Percentiles rank a stretch among this genome's conserved stretches.
phyloP scores from a whole-genome alignment of 1,140 invertebrate species.

The Hylaeus volcanicus region DNA sequence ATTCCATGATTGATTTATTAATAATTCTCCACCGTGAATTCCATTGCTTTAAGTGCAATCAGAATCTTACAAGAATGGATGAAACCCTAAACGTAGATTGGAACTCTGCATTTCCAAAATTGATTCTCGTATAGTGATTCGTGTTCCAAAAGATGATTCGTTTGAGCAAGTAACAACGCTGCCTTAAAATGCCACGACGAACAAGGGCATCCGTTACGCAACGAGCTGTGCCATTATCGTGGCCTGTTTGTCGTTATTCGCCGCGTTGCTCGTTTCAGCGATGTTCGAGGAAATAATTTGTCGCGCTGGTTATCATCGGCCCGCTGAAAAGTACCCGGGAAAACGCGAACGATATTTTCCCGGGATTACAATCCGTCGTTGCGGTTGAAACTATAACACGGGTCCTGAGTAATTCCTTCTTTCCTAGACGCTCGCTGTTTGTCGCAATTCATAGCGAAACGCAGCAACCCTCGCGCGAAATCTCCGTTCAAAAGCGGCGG shows the following conservation, averaged over 20 bases:
- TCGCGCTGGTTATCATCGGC: background rate
- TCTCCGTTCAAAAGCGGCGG: constrained; percentile 1
- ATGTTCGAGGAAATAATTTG: background rate
- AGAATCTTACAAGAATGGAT: too few relatives aligned
- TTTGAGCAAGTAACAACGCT: too few relatives aligned
- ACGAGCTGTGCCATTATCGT: background rate
- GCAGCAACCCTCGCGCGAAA: background rate
- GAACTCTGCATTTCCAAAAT: too few relatives aligned
- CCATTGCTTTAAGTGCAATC: too few relatives aligned
- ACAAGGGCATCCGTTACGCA: too few relatives aligned
- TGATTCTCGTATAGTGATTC: too few relatives aligned
- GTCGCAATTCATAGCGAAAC: background rate
- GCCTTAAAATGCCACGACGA: background rate
- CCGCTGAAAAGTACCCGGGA: background rate
- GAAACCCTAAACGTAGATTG: too few relatives aligned
- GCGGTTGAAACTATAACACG: background rate
- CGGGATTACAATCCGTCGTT: background rate
- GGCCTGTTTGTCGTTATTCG: background rate
- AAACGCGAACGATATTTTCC: too few relatives aligned
- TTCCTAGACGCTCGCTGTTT: background rate
- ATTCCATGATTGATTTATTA: too few relatives aligned
- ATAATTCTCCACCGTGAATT: too few relatives aligned
- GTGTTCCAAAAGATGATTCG: too few relatives aligned
- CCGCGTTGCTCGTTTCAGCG: background rate
- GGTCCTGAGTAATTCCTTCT: background rate